Evolutionary conservation across 2,113 vertebrate genomes (phyloP), one percentile per base, ranked within the genome.

Genomic region (Grantiella picta): DNA sequence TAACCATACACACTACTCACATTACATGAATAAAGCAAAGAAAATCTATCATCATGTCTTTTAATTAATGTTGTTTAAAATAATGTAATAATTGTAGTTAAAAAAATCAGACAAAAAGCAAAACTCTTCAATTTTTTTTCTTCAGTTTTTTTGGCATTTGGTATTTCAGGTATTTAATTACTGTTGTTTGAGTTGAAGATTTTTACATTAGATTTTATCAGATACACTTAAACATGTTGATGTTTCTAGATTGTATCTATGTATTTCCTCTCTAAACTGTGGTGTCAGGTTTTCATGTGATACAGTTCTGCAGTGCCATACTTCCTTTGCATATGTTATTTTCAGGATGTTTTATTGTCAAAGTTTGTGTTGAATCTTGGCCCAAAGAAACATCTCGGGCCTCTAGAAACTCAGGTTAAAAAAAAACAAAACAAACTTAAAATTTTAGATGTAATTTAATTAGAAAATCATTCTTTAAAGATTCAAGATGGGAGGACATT

Each of bases 111-210:
- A 47, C 33, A 45, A 73, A 81, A 94, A 85, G 33, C 28, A 72
- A 88, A 95, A 72, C 12, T 87, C 53, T 83, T 45, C 19, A 25
- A 54, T 86, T 80, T 92, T 88, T 92, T 44, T 78, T 84, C 65
- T 92, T 70, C 65, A 75, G 92, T 90, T 90, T 91, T 94, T 69
- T 68, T 19, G 40, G 33, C 60, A 57, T 75, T 92, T 95, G 63
- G 18, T 92, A 75, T 92, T 89, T 94, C 89, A 96, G 72, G 72
- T 94, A 94, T 86, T 93, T 82, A 72, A 80, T 70, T 42, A 63
- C 17, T 86, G 3, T 84, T 92, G 53, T 21, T 90, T 95, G 47
- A 75, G 59, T 85, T 89, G 25, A 86, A 86, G 88, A 42, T 33
- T 80, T 75, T 91, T 79, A 82, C 18, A 29, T 75, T 79, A 85